Conservation (phyloP, 2,888 invertebrate species). For the Callosobruchus maculatus region DNA sequence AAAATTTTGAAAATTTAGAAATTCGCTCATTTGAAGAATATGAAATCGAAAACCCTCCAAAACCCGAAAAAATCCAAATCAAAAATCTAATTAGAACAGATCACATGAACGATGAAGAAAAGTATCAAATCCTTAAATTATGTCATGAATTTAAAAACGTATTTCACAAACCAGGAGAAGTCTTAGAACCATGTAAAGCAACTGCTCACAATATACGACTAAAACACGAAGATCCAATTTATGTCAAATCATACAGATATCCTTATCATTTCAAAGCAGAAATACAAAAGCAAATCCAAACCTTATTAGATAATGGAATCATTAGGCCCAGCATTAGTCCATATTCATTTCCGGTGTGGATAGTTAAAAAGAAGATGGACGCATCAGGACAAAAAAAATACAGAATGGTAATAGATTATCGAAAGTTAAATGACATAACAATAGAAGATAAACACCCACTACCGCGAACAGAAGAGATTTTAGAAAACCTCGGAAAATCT, state of each 20-base stretch:
- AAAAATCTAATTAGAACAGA: no score
- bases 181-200: no score
- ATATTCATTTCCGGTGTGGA: not conserved
- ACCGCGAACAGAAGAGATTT: conserved; percentile 17
- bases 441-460: conserved; percentile 37
- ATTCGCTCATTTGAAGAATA: no score
- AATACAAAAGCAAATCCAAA: conserved; percentile 2
- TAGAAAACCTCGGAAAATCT: conserved; percentile 3
- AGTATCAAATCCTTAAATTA: no score
- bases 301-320: not conserved
- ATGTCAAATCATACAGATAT: conserved; percentile 2
- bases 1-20: no score
- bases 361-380: conserved; percentile 33
- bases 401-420: conserved; percentile 41
- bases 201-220: not conserved
- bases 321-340: not conserved
- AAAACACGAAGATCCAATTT: not conserved
- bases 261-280: conserved; percentile 1
- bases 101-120: no score
- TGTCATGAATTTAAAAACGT: no score
- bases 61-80: no score
- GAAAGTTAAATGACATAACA: conserved; percentile 40
- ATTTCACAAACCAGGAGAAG: no score
- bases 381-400: conserved; percentile 30
- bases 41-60: no score